Percentiles rank a stretch among this genome's conserved stretches.
These are phyloP conservation scores for Rapana venosa DNA, from an alignment of 2,888 invertebrate species.

Conservation along the genomic window DNA sequence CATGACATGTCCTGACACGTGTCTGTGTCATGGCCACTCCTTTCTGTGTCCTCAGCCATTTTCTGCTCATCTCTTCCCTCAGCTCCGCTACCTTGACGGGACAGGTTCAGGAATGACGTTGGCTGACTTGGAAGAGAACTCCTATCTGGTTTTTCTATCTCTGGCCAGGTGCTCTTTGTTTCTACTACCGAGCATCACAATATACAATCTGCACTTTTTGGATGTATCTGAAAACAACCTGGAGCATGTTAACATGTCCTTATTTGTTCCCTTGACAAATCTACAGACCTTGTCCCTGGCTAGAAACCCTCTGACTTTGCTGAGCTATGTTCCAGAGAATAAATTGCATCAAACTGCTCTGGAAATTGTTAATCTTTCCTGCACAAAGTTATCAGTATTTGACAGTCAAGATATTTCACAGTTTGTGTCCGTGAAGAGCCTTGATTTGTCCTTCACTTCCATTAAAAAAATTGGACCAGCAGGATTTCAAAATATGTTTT, in stretches of 20 bases:
- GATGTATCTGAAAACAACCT: not conserved
- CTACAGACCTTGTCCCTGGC: too few species aligned
- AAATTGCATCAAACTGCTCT: not conserved
- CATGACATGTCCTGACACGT: not conserved
- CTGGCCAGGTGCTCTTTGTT: not conserved
- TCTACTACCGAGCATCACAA: not conserved
- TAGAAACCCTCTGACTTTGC: not conserved
- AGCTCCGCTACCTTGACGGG: not conserved
- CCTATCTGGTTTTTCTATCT: not conserved
- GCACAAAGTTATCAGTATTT: not conserved
- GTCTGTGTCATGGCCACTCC: not conserved
- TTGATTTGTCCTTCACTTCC: not conserved
- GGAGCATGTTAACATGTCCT: not conserved
- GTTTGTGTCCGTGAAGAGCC: not conserved
- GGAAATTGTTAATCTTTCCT: not conserved
- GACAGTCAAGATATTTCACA: not conserved
- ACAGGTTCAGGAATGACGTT: not conserved
- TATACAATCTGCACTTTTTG: not conserved
- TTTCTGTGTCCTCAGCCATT: not conserved
- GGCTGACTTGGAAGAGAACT: not conserved
- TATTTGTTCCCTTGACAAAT: not conserved
- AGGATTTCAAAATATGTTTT: not conserved
- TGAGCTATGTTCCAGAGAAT: not conserved
- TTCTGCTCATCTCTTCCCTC: not conserved
- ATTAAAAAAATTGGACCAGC: not conserved